Conservation (phyloP, 2,113 vertebrate species). For the Chaenogobius annularis region DNA sequence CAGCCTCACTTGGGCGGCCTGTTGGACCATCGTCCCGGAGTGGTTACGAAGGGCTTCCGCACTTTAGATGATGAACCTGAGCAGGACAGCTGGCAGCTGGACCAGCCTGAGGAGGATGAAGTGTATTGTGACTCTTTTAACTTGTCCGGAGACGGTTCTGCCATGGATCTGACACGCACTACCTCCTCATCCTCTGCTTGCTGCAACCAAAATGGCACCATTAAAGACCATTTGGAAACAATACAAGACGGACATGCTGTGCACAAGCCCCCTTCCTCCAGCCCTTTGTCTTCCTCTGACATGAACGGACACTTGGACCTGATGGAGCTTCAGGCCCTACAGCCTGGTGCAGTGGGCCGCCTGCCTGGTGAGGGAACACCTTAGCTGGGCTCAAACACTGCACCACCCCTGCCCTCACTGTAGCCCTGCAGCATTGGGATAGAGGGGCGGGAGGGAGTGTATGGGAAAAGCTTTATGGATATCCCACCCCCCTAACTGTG, state of each 20-base stretch:
- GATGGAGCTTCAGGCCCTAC: conserved; percentile 83
- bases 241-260: conserved; percentile 35
- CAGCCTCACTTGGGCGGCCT: conserved; percentile 95
- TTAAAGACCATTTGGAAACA: conserved; percentile 19
- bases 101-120: conserved; percentile 96
- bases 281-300: conserved; percentile 66
- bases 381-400: conserved; percentile 78
- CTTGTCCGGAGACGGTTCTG: conserved; percentile 59
- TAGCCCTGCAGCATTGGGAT: conserved; percentile 37
- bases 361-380: conserved; percentile 94
- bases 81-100: conserved; percentile 87
- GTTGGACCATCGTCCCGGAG: conserved; percentile 91
- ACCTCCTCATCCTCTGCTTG: conserved; percentile 81
- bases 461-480: conserved; percentile 79
- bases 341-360: conserved; percentile 79
- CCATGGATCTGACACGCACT: conserved; percentile 82
- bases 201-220: conserved; percentile 64
- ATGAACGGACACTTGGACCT: conserved; percentile 80
- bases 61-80: conserved; percentile 87
- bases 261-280: conserved; percentile 24
- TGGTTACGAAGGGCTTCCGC: conserved; percentile 97
- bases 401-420: conserved; percentile 45
- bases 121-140: conserved; percentile 83
- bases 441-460: conserved; percentile 46
- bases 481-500: conserved; percentile 64